A percentile compares a stretch with the other conserved stretches of the same genome.
Conservation (phyloP, 2,797 vertebrate genomes). For the Agapornis canus region DNA sequence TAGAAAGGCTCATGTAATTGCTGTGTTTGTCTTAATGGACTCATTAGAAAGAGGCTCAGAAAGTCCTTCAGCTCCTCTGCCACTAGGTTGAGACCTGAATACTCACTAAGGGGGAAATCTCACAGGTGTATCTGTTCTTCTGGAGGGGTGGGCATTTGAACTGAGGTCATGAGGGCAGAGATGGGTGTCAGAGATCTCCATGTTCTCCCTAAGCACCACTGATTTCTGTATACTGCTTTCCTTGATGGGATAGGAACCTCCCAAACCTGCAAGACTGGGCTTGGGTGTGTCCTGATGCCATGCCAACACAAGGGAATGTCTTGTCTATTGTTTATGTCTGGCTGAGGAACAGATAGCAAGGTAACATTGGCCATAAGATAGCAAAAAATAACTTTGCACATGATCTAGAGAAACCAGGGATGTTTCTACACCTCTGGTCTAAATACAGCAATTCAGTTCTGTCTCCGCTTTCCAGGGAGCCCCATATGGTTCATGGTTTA, state of each 20-base stretch:
- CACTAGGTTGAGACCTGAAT: background rate
- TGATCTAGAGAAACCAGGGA: background rate
- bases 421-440: background rate
- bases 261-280: background rate
- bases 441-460: background rate
- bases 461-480: background rate
- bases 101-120: background rate
- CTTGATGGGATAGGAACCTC: background rate
- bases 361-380: background rate
- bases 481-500: background rate
- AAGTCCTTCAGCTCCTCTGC: background rate
- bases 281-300: background rate
- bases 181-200: background rate
- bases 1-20: constrained; percentile 5
- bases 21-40: constrained; percentile 48
- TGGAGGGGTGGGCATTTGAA: background rate
- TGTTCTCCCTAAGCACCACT: background rate
- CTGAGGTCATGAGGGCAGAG: background rate
- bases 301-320: background rate
- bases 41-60: constrained; percentile 18
- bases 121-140: background rate
- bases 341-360: background rate
- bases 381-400: background rate
- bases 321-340: background rate
- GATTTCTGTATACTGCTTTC: background rate